These are phyloP conservation scores for Mugil cephalus DNA, from an alignment of 2,113 vertebrate species.

Conservation along the genomic window DNA sequence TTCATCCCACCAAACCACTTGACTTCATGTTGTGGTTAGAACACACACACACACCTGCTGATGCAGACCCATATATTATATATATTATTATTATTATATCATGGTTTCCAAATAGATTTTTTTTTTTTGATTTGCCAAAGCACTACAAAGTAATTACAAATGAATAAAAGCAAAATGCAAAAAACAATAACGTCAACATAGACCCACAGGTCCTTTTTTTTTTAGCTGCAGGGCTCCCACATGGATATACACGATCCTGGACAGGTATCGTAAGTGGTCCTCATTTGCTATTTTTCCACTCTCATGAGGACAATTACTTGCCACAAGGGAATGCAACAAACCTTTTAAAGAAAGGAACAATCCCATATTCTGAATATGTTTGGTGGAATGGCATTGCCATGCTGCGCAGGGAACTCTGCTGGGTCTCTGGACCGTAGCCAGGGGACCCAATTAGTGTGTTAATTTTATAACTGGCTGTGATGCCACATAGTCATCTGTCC, in stretches of 20 bases:
- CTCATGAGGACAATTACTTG: fast-evolving
- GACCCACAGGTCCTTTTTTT: not conserved
- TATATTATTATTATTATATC: no score
- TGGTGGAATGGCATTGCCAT: not conserved
- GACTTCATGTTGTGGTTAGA: no score
- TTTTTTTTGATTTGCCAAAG: not conserved
- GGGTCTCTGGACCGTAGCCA: not conserved
- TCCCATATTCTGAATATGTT: no score
- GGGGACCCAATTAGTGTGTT: not conserved
- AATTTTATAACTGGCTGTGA: no score
- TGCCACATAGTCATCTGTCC: no score
- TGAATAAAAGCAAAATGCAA: not conserved
- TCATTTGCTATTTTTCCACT: not conserved
- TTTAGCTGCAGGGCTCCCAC: not conserved
- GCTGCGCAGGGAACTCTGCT: not conserved
- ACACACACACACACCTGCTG: no score
- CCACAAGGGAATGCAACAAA: not conserved
- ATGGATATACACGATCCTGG: not conserved
- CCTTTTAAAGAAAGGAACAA: no score
- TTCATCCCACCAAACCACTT: no score
- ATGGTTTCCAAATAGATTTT: not conserved
- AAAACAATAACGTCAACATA: not conserved
- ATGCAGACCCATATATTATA: no score
- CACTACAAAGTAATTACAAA: not conserved
- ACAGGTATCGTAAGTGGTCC: not conserved